These are phyloP conservation scores for Julus scanicus DNA, from an alignment of 2,888 invertebrate genomes.

Conservation along the genomic window DNA sequence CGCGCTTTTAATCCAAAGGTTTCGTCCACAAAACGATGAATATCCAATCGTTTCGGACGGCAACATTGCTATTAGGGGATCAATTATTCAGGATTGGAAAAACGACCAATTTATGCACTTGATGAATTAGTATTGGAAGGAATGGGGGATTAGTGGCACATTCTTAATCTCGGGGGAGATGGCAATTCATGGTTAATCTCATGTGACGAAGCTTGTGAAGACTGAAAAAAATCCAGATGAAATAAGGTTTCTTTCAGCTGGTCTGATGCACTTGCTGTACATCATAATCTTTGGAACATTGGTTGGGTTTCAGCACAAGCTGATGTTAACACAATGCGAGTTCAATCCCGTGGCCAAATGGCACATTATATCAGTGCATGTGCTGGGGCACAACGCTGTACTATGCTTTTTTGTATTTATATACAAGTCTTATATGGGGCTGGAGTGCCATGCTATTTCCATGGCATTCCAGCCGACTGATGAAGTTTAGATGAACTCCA, in stretches of 20 bases:
- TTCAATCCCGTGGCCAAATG: no score
- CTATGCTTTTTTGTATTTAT: no score
- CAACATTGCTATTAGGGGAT: neutral
- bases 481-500: no score
- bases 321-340: no score
- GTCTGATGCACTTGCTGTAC: no score
- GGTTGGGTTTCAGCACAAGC: no score
- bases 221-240: neutral
- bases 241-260: neutral
- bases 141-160: neutral
- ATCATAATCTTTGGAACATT: neutral
- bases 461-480: no score
- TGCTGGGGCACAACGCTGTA: no score
- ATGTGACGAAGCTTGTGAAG: neutral
- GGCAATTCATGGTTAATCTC: neutral
- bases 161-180: neutral
- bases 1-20: neutral
- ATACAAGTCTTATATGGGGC: no score
- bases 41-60: neutral
- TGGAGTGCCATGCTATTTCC: no score
- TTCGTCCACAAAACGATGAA: slow-evolving; percentile 3
- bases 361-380: no score
- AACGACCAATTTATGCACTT: neutral
- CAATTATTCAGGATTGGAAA: neutral
- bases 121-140: neutral